Evolutionary conservation across 2,888 invertebrate species (phyloP).

Genomic region (Bembecia ichneumoniformis): DNA sequence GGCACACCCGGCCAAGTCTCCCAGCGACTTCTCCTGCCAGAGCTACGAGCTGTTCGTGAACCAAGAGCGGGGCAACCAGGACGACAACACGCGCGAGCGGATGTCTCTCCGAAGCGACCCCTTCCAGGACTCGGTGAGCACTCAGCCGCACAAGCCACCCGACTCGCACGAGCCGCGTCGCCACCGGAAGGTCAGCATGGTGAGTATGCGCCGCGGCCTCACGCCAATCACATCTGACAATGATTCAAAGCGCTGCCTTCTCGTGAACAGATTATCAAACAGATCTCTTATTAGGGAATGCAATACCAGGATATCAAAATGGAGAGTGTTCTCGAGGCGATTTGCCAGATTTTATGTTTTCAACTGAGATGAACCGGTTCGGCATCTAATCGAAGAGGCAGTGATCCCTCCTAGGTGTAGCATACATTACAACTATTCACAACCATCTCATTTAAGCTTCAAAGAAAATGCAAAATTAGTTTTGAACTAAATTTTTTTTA

Average conservation of each 20-base stretch:
- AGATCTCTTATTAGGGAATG: background rate
- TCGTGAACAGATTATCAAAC: background rate
- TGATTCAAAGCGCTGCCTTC: background rate
- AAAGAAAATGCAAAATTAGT: too few relatives aligned
- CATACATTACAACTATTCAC: too few relatives aligned
- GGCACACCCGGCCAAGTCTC: constrained; percentile 85
- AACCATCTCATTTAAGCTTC: too few relatives aligned
- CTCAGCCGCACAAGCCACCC: constrained; percentile 77
- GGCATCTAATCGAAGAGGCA: too few relatives aligned
- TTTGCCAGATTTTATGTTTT: too few relatives aligned
- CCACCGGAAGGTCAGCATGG: constrained; percentile 92
- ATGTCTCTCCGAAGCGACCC: constrained; percentile 92
- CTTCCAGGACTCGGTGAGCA: constrained; percentile 90
- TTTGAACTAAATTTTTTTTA: too few relatives aligned
- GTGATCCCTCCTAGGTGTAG: too few relatives aligned
- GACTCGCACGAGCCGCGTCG: constrained; percentile 69
- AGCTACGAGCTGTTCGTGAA: constrained; percentile 93
- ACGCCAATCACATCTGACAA: constrained; percentile 42
- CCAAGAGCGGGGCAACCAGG: constrained; percentile 89
- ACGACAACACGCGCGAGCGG: constrained; percentile 91
- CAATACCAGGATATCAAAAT: background rate
- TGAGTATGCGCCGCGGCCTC: constrained; percentile 74
- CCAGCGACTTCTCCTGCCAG: constrained; percentile 91
- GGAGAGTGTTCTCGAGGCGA: too few relatives aligned
- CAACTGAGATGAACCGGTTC: too few relatives aligned